Base-by-base conservation (phyloP, 2,888 invertebrate genomes). In the Macaria notata region DNA sequence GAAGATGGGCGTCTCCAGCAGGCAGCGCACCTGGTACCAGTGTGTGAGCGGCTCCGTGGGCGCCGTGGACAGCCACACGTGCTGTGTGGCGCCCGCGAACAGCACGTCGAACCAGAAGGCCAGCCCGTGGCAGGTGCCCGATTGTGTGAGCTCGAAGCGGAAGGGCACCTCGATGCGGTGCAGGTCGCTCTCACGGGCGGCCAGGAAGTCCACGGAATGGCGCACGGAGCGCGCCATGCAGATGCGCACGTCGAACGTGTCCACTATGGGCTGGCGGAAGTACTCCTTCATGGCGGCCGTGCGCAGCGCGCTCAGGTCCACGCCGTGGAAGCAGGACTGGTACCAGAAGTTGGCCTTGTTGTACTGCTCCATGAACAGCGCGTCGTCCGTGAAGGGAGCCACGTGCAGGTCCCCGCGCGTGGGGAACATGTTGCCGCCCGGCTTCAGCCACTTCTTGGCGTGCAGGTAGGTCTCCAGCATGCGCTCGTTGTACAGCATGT, bases 61-160 rank as follows among this genome's bases (percentile, higher is more conserved):
- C 0, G 99, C 96, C 4, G 99, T 99, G 5, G 99, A 99, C 38
- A 99, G 86, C 99, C 99, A 99, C 57, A 99, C 96, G 60, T 97
- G 96, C 76, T 97, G 96, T 59, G 94, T 94, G 46, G 94, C 94
- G 41, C 99, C 99, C 59, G 96, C 95, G 88, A 99, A 99, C 66
- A 98, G 96, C 31, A 99, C 99, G 89, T 99, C 99, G 84, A 99
- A 99, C 99, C 99, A 99, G 91, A 99, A 99, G 19, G 99, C 99
- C 64, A 99, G 92, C 1, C 99, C 99, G 76, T 99, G 99, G 68
- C 99, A 96, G 49, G 98, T 97, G 31, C 98, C 98, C 0, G 98
- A 96, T 84, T 98, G 97, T 70, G 97, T 92, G 70, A 98, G 93
- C 74, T 96, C 96, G 92, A 98, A 99, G 83, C 97, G 96, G 64